A percentile compares a stretch with the other conserved stretches of the same genome.
Conservation (phyloP, 2,797 vertebrate genomes). For the Rhincodon typus region DNA sequence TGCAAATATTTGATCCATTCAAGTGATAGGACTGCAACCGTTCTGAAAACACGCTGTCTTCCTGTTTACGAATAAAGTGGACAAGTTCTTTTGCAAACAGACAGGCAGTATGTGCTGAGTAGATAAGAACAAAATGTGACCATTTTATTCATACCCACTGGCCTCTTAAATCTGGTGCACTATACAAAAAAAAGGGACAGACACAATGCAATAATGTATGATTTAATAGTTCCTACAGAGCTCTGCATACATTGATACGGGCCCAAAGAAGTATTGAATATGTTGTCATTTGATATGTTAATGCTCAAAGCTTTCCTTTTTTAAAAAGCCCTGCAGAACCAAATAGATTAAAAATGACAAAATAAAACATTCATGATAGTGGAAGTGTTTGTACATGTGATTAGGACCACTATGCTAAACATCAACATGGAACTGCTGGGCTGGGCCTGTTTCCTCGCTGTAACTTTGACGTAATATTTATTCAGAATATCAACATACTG, state of each 20-base stretch:
- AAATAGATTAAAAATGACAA: background rate
- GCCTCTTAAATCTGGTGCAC: too few species aligned
- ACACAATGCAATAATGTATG: background rate
- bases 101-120: background rate
- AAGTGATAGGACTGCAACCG: background rate
- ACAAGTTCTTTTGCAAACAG: background rate
- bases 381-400: background rate
- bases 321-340: background rate
- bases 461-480: too few species aligned
- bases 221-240: background rate
- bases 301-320: too few species aligned
- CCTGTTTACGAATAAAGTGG: background rate
- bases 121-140: background rate
- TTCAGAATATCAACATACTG: too few species aligned
- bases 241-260: background rate
- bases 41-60: background rate
- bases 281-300: background rate
- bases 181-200: background rate
- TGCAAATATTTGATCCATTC: background rate
- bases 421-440: too few species aligned
- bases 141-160: background rate
- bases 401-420: too few species aligned
- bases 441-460: too few species aligned
- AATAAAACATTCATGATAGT: background rate
- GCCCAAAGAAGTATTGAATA: background rate